Evolutionary conservation across 2,888 invertebrate species (phyloP).

Genomic region (Palloptera scutellata): DNA sequence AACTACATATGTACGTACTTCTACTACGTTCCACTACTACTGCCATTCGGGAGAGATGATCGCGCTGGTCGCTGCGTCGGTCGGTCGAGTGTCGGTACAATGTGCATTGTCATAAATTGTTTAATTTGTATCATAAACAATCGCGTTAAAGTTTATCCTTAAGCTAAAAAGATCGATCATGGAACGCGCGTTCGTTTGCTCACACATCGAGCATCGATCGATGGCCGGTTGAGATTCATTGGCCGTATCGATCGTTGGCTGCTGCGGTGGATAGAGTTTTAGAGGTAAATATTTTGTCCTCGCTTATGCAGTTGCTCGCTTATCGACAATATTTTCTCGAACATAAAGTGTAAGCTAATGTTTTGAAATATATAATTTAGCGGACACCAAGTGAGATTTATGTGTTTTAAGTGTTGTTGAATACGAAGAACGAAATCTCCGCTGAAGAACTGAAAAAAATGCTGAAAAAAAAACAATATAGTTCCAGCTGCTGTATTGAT

Average conservation of each 20-base stretch:
- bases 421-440: constrained; percentile 28
- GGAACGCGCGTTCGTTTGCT: constrained; percentile 42
- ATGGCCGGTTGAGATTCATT: constrained; percentile 26
- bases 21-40: background rate
- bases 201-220: constrained; percentile 34
- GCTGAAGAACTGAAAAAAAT: background rate
- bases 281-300: constrained; percentile 28
- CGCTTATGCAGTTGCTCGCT: constrained; percentile 5
- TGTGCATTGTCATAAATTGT: constrained; percentile 64
- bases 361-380: constrained; percentile 64
- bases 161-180: constrained; percentile 62
- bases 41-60: background rate
- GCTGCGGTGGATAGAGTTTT: no score
- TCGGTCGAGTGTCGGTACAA: background rate
- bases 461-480: constrained; percentile 28
- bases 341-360: constrained; percentile 62
- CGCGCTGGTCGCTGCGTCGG: constrained; percentile 26
- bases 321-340: constrained; percentile 7
- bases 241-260: constrained; percentile 21
- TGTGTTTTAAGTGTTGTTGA: constrained; percentile 55
- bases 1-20: background rate
- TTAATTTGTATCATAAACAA: constrained; percentile 66
- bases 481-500: constrained; percentile 17
- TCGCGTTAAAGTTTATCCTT: constrained; percentile 63
- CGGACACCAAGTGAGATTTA: constrained; percentile 65